Evolutionary conservation across 2,113 vertebrate species (phyloP).

Genomic region (Cephalopholis sonnerati): DNA sequence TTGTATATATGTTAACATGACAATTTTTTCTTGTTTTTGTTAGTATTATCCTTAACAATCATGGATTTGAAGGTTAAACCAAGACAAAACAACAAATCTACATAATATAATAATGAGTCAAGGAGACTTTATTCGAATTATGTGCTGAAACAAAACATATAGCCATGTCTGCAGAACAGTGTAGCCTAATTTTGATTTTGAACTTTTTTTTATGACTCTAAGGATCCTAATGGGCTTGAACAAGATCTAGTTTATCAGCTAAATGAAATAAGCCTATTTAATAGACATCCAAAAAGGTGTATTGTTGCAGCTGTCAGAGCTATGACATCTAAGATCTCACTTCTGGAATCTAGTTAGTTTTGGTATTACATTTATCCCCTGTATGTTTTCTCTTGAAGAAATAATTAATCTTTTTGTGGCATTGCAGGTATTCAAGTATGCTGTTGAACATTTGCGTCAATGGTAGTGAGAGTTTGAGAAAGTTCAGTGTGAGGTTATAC

Average conservation of each 20-base stretch:
- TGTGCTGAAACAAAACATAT: not conserved
- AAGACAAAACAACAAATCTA: not conserved
- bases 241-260: slow-evolving; percentile 31
- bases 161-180: not conserved
- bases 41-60: not conserved
- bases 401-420: slow-evolving; percentile 47
- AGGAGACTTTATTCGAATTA: not conserved
- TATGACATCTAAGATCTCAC: slow-evolving; percentile 20
- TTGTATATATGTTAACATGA: too few species aligned
- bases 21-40: too few species aligned
- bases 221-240: slow-evolving; percentile 4
- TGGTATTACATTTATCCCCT: slow-evolving; percentile 12
- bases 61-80: not conserved
- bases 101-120: not conserved
- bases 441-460: not conserved
- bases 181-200: not conserved
- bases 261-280: slow-evolving; percentile 11
- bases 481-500: slow-evolving; percentile 4
- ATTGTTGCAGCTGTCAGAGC: not conserved
- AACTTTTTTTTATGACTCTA: too few species aligned
- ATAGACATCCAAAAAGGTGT: slow-evolving; percentile 15
- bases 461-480: slow-evolving; percentile 33
- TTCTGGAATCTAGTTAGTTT: slow-evolving; percentile 28
- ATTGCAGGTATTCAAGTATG: not conserved
- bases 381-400: slow-evolving; percentile 19